A percentile compares a stretch with the other conserved stretches of the same genome.
Evolutionary conservation across 2,888 invertebrate genomes (phyloP).

Genomic region (Mythimna vitellina): DNA sequence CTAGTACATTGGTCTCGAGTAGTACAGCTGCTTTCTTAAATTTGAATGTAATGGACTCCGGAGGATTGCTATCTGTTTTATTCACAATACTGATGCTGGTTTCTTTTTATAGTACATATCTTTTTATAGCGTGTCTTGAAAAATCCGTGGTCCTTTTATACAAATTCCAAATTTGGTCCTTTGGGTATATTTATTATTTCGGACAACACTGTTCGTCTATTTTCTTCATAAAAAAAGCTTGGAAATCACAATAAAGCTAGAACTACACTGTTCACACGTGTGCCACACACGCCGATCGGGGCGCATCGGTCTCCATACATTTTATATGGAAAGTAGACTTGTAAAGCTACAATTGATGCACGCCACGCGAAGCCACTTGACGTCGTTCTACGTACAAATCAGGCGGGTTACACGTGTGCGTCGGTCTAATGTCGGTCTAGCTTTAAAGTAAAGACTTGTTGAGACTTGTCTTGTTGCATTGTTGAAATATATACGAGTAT

Average conservation of each 20-base stretch:
- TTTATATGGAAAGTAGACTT: no score
- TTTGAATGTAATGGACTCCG: slow-evolving; percentile 45
- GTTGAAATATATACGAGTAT: neutral
- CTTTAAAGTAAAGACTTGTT: neutral
- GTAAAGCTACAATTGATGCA: no score
- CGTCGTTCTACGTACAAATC: no score
- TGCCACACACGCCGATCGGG: no score
- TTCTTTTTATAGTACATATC: neutral
- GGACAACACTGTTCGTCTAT: neutral
- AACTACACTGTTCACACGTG: no score
- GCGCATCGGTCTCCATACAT: no score
- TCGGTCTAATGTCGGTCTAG: no score
- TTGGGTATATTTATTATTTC: neutral
- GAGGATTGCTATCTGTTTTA: slow-evolving; percentile 30
- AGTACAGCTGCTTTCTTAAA: slow-evolving; percentile 27
- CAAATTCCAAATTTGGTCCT: slow-evolving; percentile 9
- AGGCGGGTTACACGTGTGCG: no score
- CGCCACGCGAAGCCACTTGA: no score
- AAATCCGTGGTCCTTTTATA: neutral
- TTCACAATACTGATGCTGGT: neutral
- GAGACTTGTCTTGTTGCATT: neutral
- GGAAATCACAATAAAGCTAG: neutral
- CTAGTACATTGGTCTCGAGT: slow-evolving; percentile 27
- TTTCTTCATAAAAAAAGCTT: neutral
- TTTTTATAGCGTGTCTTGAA: neutral